phyloP scores from a whole-genome alignment of 37 sponge, comb jelly and placozoan species.

The Theonella swinhoei region DNA sequence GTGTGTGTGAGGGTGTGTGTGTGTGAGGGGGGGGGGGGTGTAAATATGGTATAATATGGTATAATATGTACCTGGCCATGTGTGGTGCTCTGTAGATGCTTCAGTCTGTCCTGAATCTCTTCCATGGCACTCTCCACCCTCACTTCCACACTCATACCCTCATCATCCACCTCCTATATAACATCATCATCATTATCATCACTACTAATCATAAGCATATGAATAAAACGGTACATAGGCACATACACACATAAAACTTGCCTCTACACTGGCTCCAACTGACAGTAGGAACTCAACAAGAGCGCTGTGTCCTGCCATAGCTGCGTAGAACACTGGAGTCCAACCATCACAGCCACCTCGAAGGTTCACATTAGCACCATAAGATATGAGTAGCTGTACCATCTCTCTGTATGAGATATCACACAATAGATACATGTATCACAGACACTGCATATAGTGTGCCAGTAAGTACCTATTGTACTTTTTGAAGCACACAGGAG shows the following conservation, averaged over 20 bases:
- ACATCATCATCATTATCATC: not conserved
- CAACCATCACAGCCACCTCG: conserved; percentile 73
- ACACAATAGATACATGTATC: no score
- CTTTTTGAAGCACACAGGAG: no score
- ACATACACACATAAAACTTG: conserved; percentile 1
- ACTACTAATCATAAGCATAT: not conserved
- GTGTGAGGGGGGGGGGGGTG: no score
- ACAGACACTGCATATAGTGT: no score
- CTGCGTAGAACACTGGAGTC: conserved; percentile 76
- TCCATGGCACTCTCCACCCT: conserved; percentile 46
- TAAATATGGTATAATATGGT: no score
- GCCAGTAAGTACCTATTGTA: no score
- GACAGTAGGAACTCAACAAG: conserved; percentile 71
- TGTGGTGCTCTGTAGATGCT: conserved; percentile 18
- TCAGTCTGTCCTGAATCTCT: conserved; percentile 24
- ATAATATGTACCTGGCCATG: not conserved
- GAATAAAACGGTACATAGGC: no score
- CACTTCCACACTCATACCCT: conserved; percentile 27
- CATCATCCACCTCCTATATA: conserved; percentile 39
- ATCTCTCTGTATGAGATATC: conserved; percentile 38
- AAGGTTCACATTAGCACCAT: conserved; percentile 73
- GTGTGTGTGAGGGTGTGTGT: no score
- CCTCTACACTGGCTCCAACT: conserved; percentile 70
- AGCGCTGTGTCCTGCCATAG: conserved; percentile 58
- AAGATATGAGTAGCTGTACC: conserved; percentile 47